Evolutionary conservation across 1,140 invertebrate genomes (phyloP).

Genomic region (Sinonovacula constricta): DNA sequence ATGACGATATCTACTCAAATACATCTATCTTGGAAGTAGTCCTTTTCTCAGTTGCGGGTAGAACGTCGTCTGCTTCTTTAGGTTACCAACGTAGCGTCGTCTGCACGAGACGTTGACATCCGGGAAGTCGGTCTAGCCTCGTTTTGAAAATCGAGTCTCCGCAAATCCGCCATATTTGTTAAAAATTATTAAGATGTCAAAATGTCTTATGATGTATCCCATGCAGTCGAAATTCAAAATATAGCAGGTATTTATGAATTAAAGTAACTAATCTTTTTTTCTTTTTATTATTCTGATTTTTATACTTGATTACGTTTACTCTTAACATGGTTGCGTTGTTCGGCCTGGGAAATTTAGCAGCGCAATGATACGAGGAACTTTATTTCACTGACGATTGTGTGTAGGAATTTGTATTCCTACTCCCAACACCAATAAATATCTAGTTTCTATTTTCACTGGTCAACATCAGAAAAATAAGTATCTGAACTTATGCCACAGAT

Average conservation of each 20-base stretch:
- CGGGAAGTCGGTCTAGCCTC: constrained; percentile 56
- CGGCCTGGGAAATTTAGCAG: constrained; percentile 47
- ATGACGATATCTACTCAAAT: too few species aligned
- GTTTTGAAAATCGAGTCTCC: constrained; percentile 40
- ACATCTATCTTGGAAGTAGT: too few species aligned
- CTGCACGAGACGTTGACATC: constrained; percentile 45
- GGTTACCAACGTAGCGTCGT: too few species aligned
- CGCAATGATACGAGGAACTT: constrained; percentile 65
- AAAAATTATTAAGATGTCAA: constrained; percentile 65
- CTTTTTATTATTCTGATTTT: too few species aligned
- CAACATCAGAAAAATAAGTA: too few species aligned
- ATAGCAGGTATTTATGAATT: constrained; percentile 69
- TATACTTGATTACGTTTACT: too few species aligned
- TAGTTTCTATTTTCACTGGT: constrained; percentile 41
- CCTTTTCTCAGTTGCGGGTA: neutral
- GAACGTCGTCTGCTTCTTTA: neutral
- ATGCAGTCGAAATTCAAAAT: constrained; percentile 71
- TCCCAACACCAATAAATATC: constrained; percentile 22
- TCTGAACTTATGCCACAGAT: too few species aligned
- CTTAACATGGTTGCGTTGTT: constrained; percentile 57
- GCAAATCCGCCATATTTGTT: constrained; percentile 70
- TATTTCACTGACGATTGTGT: neutral
- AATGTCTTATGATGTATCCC: constrained; percentile 69
- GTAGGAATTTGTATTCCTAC: neutral
- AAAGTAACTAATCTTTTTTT: too few species aligned